A percentile compares a stretch with the other conserved stretches of the same genome.
Conservation (phyloP, 2,888 invertebrate species). For the Philopedon plagiatum region DNA sequence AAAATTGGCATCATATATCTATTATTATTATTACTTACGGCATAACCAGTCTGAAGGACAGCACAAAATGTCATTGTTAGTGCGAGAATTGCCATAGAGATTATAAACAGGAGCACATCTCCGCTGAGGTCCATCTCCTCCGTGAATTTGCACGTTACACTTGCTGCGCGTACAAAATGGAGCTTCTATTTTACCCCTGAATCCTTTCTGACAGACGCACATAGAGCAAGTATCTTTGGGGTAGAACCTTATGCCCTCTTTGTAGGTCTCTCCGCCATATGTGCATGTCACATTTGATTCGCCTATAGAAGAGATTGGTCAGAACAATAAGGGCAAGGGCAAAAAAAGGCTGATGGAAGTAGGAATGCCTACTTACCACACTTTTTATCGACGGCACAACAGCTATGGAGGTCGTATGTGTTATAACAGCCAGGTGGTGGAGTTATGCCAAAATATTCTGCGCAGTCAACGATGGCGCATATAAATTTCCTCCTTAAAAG, state of each 20-base stretch:
- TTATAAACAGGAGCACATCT: slow-evolving; percentile 71
- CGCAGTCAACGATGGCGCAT: slow-evolving; percentile 8
- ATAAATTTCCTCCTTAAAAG: not conserved
- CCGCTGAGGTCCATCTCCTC: slow-evolving; percentile 66
- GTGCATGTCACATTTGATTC: slow-evolving; percentile 60
- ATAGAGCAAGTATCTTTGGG: slow-evolving; percentile 68
- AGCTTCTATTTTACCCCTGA: slow-evolving; percentile 66
- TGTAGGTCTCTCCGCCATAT: slow-evolving; percentile 68
- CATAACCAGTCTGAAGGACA: slow-evolving; percentile 71
- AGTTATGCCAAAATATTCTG: slow-evolving; percentile 16
- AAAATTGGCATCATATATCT: no score
- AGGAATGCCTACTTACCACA: not conserved
- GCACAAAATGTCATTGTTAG: slow-evolving; percentile 53
- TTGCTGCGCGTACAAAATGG: slow-evolving; percentile 68
- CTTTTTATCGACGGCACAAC: not conserved
- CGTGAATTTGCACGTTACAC: slow-evolving; percentile 71
- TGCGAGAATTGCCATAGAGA: slow-evolving; percentile 55
- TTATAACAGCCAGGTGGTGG: slow-evolving; percentile 2
- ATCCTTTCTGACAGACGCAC: slow-evolving; percentile 69
- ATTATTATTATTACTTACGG: no score
- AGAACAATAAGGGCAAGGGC: not conserved
- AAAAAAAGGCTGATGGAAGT: not conserved
- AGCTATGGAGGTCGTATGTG: not conserved
- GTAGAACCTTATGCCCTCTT: slow-evolving; percentile 69
- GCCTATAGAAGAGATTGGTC: not conserved